phyloP scores from a whole-genome alignment of 2,888 invertebrate genomes.

The Digitonthophagus gazella region DNA sequence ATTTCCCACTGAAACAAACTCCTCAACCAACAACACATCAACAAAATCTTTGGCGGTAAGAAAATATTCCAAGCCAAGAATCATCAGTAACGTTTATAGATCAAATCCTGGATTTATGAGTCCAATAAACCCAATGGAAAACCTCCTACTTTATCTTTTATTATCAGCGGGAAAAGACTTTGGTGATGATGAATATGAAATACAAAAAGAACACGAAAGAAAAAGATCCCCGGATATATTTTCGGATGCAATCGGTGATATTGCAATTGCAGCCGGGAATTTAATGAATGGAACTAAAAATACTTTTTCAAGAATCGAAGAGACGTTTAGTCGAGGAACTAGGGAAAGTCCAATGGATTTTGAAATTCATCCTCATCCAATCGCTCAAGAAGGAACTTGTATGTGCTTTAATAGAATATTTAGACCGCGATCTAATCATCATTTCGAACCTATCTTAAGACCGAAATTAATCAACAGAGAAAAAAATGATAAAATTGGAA shows the following conservation, averaged over 20 bases:
- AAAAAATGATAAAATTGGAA: neutral
- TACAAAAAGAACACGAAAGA: constrained; percentile 17
- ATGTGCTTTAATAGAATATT: constrained; percentile 26
- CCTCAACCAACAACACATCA: neutral
- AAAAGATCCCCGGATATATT: constrained; percentile 24
- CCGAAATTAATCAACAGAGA: neutral
- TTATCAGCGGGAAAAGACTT: constrained; percentile 25
- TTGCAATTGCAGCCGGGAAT: constrained; percentile 10
- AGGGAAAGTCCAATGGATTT: constrained; percentile 6
- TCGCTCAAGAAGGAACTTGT: constrained; percentile 22
- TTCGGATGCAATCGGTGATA: constrained; percentile 8
- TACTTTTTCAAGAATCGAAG: constrained; percentile 13
- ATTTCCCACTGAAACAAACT: neutral
- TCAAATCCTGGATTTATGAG: constrained; percentile 10
- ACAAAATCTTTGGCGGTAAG: neutral
- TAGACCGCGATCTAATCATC: constrained; percentile 1
- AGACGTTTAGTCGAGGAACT: constrained; percentile 1
- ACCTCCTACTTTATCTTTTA: constrained; percentile 24
- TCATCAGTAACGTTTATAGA: constrained; percentile 25
- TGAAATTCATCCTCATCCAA: constrained; percentile 21
- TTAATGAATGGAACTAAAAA: constrained; percentile 17
- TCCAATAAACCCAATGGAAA: constrained; percentile 21
- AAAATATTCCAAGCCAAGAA: constrained; percentile 20
- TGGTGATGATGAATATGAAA: constrained; percentile 20
- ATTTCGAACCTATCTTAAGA: constrained; percentile 1